A percentile compares a stretch with the other conserved stretches of the same genome.
phyloP scores from a whole-genome alignment of 1,140 invertebrate genomes.

The Nasonia giraulti region DNA sequence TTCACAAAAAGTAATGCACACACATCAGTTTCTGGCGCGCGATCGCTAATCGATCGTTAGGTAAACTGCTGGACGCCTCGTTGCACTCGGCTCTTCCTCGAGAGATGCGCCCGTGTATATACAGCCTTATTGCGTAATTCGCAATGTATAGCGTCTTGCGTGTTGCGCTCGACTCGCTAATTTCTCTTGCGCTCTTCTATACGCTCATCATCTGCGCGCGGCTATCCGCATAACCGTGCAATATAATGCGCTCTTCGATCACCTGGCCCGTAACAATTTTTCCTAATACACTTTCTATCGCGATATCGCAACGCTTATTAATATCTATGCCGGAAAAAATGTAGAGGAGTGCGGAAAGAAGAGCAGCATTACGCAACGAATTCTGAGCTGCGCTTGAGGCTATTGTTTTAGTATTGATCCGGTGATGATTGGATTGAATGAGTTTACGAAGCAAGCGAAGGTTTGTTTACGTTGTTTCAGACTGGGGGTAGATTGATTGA shows the following conservation, averaged over 20 bases:
- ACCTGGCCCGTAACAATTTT: slow-evolving; percentile 18
- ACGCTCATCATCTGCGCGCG: neutral
- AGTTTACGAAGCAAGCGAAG: too few relatives aligned
- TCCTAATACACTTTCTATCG: slow-evolving; percentile 38
- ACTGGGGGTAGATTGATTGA: too few relatives aligned
- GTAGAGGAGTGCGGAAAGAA: neutral
- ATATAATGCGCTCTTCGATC: neutral
- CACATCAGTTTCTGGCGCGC: neutral
- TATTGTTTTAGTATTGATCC: too few relatives aligned
- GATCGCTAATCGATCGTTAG: slow-evolving; percentile 34
- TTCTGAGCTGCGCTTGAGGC: too few relatives aligned
- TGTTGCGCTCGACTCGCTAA: neutral
- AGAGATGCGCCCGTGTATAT: neutral
- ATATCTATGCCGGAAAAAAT: neutral
- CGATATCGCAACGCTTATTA: slow-evolving; percentile 10
- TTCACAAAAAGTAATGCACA: neutral
- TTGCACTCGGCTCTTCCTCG: slow-evolving; percentile 14
- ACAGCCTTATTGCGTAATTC: slow-evolving; percentile 10
- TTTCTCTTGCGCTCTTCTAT: slow-evolving; percentile 5
- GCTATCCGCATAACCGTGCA: neutral
- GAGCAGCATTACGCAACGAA: neutral
- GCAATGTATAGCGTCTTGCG: neutral
- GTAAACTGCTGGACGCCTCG: slow-evolving; percentile 34
- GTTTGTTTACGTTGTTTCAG: too few relatives aligned
- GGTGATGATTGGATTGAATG: too few relatives aligned